These are phyloP conservation scores for Aurelia aurita DNA, from an alignment of 30 jellyfish, hydroid and myxozoan species.

Conservation along the genomic window DNA sequence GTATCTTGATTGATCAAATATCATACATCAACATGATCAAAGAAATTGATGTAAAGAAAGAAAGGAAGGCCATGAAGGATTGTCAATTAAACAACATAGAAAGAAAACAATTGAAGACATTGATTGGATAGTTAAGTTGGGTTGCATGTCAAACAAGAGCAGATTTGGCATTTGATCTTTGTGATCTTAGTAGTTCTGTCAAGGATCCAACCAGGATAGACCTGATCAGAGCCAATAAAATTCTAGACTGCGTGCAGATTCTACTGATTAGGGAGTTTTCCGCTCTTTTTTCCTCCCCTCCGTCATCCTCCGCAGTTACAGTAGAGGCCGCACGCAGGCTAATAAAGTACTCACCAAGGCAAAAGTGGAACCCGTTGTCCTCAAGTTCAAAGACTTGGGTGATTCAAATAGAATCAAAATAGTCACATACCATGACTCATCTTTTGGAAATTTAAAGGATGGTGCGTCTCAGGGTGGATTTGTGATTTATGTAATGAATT, in stretches of 20 bases:
- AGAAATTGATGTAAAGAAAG: not conserved
- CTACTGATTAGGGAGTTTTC: no score
- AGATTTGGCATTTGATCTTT: no score
- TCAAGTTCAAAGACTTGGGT: constrained; percentile 6
- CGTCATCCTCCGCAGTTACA: no score
- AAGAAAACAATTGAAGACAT: not conserved
- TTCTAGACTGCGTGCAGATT: no score
- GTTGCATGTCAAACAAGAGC: not conserved
- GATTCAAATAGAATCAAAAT: not conserved
- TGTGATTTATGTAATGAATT: no score
- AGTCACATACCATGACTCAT: not conserved
- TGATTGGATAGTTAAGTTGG: constrained; percentile 38
- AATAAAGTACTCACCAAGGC: constrained; percentile 12
- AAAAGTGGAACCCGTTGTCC: not conserved
- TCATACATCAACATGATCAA: no score
- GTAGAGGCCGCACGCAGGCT: no score
- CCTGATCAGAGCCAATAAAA: constrained; percentile 17
- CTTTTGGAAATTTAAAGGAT: not conserved
- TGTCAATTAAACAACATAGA: not conserved
- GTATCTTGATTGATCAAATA: no score
- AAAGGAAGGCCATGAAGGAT: constrained; percentile 4
- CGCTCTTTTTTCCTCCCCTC: no score
- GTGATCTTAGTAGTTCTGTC: no score
- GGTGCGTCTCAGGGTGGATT: not conserved
- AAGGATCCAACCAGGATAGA: constrained; percentile 8